Evolutionary conservation across 1,140 invertebrate species (phyloP).

Genomic region (Sesamia nonagrioides): DNA sequence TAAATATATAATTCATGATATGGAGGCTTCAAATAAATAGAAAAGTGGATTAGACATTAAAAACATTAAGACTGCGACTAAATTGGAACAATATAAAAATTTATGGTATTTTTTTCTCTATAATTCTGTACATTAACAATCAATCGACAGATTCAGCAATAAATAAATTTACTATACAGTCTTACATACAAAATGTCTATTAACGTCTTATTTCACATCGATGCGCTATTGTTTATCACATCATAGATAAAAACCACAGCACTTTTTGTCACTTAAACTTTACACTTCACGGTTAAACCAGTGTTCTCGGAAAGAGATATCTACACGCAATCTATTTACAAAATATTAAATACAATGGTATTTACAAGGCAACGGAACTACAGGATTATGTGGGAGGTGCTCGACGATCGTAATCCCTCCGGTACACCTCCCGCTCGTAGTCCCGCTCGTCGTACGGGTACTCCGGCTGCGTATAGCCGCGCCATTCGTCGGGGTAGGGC

Average conservation of each 20-base stretch:
- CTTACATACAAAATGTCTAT: slow-evolving; percentile 79
- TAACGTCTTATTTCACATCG: slow-evolving; percentile 65
- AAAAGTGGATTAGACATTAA: slow-evolving; percentile 73
- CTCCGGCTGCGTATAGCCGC: slow-evolving; percentile 75
- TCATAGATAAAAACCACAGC: slow-evolving; percentile 85
- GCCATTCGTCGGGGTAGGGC: slow-evolving; percentile 81
- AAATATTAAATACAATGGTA: slow-evolving; percentile 64
- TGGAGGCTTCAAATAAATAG: slow-evolving; percentile 77
- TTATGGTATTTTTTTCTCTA: slow-evolving; percentile 77
- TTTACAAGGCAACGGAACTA: slow-evolving; percentile 64
- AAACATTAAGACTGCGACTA: slow-evolving; percentile 76
- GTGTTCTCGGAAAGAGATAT: slow-evolving; percentile 76
- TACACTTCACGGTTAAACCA: slow-evolving; percentile 72
- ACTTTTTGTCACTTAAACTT: slow-evolving; percentile 85
- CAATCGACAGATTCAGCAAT: slow-evolving; percentile 81
- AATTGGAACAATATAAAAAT: slow-evolving; percentile 83
- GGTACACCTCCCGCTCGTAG: slow-evolving; percentile 81
- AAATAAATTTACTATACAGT: slow-evolving; percentile 87
- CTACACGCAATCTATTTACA: slow-evolving; percentile 83
- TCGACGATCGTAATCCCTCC: slow-evolving; percentile 81
- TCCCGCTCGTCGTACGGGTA: slow-evolving; percentile 81
- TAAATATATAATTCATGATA: slow-evolving; percentile 67
- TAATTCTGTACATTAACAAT: slow-evolving; percentile 84
- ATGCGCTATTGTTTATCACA: slow-evolving; percentile 83
- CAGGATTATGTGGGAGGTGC: slow-evolving; percentile 75